Conservation (phyloP, 2,113 vertebrate genomes). For the Tenrec ecaudatus region DNA sequence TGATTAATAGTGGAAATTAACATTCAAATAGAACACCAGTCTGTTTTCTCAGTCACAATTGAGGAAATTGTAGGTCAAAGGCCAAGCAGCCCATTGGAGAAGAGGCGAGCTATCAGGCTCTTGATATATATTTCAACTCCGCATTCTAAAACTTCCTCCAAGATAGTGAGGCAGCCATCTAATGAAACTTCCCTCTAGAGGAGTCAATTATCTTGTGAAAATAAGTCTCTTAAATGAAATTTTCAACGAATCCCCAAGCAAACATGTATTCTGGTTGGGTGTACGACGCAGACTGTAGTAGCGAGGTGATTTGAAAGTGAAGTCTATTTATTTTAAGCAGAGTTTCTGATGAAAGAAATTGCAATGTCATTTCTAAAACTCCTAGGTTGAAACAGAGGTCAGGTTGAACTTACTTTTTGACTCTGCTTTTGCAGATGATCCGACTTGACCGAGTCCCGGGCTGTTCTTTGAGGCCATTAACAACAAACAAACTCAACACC, state of each 20-base stretch:
- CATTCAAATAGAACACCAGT: conserved; percentile 48
- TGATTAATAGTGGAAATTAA: conserved; percentile 41
- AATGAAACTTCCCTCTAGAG: conserved; percentile 35
- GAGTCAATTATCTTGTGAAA: conserved; percentile 22
- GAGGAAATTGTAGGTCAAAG: conserved; percentile 42
- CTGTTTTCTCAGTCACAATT: background rate
- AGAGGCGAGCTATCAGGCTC: background rate
- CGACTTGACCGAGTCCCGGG: background rate
- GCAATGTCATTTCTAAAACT: conserved; percentile 12
- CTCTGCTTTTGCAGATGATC: background rate
- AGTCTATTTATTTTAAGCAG: conserved; percentile 20
- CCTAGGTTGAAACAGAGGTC: background rate
- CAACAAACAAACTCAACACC: no score
- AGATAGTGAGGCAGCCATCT: conserved; percentile 11
- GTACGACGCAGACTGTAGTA: background rate
- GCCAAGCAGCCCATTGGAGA: background rate
- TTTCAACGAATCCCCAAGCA: conserved; percentile 58
- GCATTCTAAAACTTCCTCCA: conserved; percentile 38
- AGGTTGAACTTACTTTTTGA: conserved; percentile 15
- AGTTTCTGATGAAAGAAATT: conserved; percentile 41
- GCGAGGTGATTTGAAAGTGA: conserved; percentile 26
- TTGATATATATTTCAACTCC: conserved; percentile 19
- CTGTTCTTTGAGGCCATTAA: background rate
- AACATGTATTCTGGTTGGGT: background rate
- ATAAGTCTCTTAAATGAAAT: conserved; percentile 49